Evolutionary conservation across 1,140 invertebrate genomes (phyloP).

Genomic region (Diplogasteroides magnus): DNA sequence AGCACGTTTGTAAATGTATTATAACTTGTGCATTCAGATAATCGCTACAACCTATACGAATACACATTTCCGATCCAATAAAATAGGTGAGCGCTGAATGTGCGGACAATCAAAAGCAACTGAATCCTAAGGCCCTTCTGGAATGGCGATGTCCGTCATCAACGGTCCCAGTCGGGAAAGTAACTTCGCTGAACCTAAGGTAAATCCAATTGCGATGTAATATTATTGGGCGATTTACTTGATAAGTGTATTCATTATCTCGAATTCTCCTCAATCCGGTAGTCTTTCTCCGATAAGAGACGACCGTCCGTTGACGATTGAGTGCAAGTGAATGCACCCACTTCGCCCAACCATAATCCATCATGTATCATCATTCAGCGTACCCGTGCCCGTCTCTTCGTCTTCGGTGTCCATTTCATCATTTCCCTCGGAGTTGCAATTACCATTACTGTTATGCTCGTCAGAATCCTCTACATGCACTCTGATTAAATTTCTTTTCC

Average conservation of each 20-base stretch:
- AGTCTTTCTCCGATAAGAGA: too few species aligned
- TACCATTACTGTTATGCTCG: slow-evolving; percentile 12
- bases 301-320: slow-evolving; percentile 8
- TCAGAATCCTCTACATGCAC: slow-evolving; percentile 13
- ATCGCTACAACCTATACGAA: not conserved
- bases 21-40: too few species aligned
- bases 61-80: not conserved
- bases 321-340: not conserved
- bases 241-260: too few species aligned
- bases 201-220: not conserved
- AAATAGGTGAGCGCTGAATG: too few species aligned
- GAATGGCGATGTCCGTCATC: slow-evolving; percentile 22
- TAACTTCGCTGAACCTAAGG: not conserved
- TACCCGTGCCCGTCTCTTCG: slow-evolving; percentile 13
- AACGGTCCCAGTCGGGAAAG: slow-evolving; percentile 16
- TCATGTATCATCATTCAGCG: slow-evolving; percentile 9
- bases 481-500: too few species aligned
- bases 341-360: not conserved
- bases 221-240: too few species aligned
- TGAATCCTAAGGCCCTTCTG: slow-evolving; percentile 9
- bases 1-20: too few species aligned
- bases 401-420: slow-evolving; percentile 20
- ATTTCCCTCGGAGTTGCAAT: slow-evolving; percentile 8
- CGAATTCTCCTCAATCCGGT: too few species aligned
- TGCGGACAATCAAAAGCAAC: too few species aligned